Percentiles rank a stretch among this genome's conserved stretches.
Evolutionary conservation across 2,113 vertebrate genomes (phyloP).

Genomic region (Sula dactylatra): DNA sequence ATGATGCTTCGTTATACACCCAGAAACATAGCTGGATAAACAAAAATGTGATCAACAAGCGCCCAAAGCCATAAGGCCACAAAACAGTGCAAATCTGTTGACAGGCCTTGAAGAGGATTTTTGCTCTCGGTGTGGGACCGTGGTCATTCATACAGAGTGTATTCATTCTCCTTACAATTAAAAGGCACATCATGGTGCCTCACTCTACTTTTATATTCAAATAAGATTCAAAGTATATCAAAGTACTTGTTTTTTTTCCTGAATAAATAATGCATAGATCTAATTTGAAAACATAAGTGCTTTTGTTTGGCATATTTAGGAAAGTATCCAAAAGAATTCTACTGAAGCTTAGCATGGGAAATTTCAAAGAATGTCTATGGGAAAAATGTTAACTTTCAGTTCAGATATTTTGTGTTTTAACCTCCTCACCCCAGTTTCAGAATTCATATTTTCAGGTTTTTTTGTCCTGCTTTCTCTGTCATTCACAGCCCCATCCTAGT

Average conservation of each 20-base stretch:
- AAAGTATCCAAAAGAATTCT: neutral
- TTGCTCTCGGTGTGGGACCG: neutral
- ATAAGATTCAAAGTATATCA: neutral
- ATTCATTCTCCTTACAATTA: neutral
- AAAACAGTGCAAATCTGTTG: neutral
- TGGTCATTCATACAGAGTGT: neutral
- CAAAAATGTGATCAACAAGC: neutral
- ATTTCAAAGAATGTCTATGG: neutral
- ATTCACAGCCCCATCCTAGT: neutral
- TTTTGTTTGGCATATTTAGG: neutral
- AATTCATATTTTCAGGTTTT: neutral
- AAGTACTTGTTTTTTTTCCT: neutral
- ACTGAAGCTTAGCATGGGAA: neutral
- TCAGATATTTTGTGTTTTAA: neutral
- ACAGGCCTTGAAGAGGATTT: neutral
- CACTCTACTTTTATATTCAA: neutral
- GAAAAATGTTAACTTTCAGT: neutral
- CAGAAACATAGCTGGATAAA: slow-evolving; percentile 11
- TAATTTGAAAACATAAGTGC: neutral
- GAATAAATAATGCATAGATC: neutral
- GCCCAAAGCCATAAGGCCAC: neutral
- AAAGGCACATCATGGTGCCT: neutral
- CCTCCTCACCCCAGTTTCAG: neutral
- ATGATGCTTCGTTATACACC: slow-evolving; percentile 19
- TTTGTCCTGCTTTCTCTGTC: neutral